Evolutionary conservation across 2,113 vertebrate genomes (phyloP).

Genomic region (Hypocryptadius cinnamomeus): DNA sequence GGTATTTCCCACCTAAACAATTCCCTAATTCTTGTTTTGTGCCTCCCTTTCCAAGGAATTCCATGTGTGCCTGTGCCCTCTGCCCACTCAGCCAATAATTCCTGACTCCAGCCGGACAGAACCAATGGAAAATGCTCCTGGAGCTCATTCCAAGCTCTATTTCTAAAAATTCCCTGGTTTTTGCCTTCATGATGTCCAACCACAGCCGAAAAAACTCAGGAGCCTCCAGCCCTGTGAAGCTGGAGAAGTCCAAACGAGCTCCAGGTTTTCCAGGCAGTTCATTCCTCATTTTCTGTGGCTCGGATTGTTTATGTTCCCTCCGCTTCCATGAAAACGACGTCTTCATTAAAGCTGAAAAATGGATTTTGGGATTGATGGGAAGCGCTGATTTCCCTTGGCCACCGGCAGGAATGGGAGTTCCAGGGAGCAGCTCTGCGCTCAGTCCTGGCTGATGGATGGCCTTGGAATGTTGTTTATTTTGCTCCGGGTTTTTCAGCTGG

Average conservation of each 20-base stretch:
- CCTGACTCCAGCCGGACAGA: neutral
- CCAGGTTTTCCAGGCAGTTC: constrained; percentile 63
- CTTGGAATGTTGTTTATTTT: neutral
- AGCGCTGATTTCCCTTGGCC: constrained; percentile 55
- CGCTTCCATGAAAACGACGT: constrained; percentile 61
- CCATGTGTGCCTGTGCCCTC: rapidly evolving
- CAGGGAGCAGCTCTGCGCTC: constrained; percentile 4
- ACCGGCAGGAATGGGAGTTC: constrained; percentile 31
- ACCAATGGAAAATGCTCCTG: neutral
- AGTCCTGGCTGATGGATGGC: neutral
- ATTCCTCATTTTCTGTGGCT: constrained; percentile 55
- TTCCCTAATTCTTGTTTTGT: neutral
- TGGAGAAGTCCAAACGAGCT: constrained; percentile 45
- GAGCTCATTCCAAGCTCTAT: neutral
- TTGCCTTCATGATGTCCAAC: constrained; percentile 21
- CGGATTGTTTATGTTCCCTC: constrained; percentile 60
- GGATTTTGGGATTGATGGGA: constrained; percentile 62
- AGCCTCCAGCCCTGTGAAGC: neutral
- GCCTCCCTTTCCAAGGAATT: neutral
- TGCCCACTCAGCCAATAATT: neutral
- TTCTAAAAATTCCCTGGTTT: neutral
- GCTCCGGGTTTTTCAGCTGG: constrained; percentile 19
- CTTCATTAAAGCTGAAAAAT: constrained; percentile 72
- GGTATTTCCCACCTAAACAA: neutral
- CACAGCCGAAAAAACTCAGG: constrained; percentile 36